These are phyloP conservation scores for Tachycineta bicolor DNA, from an alignment of 2,113 vertebrate genomes.

Conservation along the genomic window DNA sequence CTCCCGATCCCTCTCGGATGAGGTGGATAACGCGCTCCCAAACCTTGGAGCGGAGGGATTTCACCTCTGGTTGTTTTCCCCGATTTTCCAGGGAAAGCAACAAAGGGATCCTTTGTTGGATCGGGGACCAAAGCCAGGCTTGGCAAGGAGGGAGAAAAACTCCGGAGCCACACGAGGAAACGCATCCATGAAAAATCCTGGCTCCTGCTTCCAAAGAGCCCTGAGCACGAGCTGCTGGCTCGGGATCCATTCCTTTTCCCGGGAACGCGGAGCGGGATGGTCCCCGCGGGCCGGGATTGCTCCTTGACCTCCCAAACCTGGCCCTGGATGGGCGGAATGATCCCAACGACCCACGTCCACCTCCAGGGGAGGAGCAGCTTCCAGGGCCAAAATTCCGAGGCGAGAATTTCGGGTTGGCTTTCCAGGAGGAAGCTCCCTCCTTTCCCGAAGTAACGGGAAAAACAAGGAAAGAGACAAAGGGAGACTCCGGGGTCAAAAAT, in stretches of 20 bases:
- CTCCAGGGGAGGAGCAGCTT: not conserved
- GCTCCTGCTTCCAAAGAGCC: not conserved
- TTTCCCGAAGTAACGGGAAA: not conserved
- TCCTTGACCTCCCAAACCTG: not conserved
- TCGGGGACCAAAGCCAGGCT: slow-evolving; percentile 12
- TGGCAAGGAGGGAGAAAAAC: slow-evolving; percentile 3
- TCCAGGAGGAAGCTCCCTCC: not conserved
- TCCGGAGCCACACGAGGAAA: not conserved
- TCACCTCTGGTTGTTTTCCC: not conserved
- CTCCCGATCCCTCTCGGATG: not conserved
- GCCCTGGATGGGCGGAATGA: rapidly evolving
- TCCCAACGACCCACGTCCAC: rapidly evolving
- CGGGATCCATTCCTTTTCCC: not conserved
- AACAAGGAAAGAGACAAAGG: not conserved
- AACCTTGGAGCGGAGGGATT: not conserved
- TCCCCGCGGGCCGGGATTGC: not conserved
- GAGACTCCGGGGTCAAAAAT: not conserved
- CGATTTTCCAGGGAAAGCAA: not conserved
- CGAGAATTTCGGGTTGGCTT: not conserved
- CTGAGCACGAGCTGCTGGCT: not conserved
- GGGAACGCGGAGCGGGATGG: not conserved
- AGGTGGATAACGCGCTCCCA: rapidly evolving
- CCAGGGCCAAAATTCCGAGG: not conserved
- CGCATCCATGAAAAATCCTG: not conserved
- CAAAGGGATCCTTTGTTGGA: slow-evolving; percentile 23